Evolutionary conservation across 2,888 invertebrate species (phyloP).

Genomic region (Cerastis rubricosa): DNA sequence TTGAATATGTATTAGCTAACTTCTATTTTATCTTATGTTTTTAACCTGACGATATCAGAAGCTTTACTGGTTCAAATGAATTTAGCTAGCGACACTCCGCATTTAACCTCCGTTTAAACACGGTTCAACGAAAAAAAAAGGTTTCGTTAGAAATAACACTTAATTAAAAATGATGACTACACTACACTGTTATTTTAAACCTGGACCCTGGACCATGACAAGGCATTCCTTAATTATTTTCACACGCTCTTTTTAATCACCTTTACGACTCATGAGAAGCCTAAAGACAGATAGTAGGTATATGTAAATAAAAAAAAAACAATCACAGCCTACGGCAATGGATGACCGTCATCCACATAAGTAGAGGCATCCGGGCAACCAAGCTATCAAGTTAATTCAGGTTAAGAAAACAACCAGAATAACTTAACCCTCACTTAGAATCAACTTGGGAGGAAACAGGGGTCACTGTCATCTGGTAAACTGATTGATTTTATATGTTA

Average conservation of each 20-base stretch:
- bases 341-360: conserved; percentile 37
- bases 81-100: background rate
- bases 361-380: conserved; percentile 63
- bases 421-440: conserved; percentile 50
- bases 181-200: too few species aligned
- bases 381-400: conserved; percentile 61
- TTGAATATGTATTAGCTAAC: background rate
- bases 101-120: too few species aligned
- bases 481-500: conserved; percentile 71
- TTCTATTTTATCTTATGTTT: background rate
- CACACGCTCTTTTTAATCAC: conserved; percentile 16
- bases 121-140: background rate
- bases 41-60: too few species aligned
- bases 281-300: background rate
- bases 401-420: conserved; percentile 67
- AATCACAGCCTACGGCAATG: conserved; percentile 38
- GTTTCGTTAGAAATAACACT: background rate
- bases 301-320: conserved; percentile 44
- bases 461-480: conserved; percentile 58
- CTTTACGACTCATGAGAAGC: background rate
- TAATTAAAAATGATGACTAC: conserved; percentile 20
- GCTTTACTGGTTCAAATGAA: background rate
- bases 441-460: conserved; percentile 6
- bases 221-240: conserved; percentile 15
- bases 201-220: conserved; percentile 10